Evolutionary conservation across 2,113 vertebrate genomes (phyloP).

Genomic region (Austrofundulus limnaeus): DNA sequence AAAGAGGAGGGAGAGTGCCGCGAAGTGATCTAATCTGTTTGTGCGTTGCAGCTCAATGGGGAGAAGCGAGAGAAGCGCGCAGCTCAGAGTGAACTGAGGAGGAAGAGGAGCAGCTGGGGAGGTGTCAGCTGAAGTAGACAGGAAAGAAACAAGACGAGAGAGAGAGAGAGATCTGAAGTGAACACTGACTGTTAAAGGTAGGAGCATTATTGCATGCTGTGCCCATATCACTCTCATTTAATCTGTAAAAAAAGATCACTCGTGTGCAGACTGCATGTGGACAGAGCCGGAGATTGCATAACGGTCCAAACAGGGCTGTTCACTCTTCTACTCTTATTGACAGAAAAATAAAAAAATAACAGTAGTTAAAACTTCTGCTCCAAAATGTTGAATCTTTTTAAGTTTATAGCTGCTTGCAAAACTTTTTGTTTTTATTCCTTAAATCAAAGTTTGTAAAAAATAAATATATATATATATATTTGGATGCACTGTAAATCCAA

Average conservation of each 20-base stretch:
- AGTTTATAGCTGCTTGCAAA: neutral
- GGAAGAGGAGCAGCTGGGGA: constrained; percentile 27
- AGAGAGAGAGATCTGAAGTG: constrained; percentile 30
- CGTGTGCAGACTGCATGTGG: constrained; percentile 20
- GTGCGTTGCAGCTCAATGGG: constrained; percentile 62
- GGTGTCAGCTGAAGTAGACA: constrained; percentile 41
- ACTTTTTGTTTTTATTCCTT: neutral
- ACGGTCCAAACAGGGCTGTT: constrained; percentile 27
- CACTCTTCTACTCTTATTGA: constrained; percentile 15
- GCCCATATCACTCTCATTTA: constrained; percentile 11
- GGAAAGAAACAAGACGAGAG: constrained; percentile 13
- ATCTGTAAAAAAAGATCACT: neutral
- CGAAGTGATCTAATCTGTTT: constrained; percentile 56
- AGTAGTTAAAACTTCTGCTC: neutral
- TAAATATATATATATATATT: too few relatives aligned
- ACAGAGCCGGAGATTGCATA: constrained; percentile 28
- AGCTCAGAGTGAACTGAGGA: constrained; percentile 45
- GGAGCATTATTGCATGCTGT: constrained; percentile 5
- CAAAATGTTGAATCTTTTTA: neutral
- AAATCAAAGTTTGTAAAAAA: too few relatives aligned
- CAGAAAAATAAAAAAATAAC: neutral
- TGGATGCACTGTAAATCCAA: too few relatives aligned
- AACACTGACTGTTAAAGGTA: constrained; percentile 70
- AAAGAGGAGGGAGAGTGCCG: constrained; percentile 18
- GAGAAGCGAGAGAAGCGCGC: constrained; percentile 47